These are phyloP conservation scores for Pogonophryne albipinna DNA, from an alignment of 2,797 vertebrate species.

Conservation along the genomic window DNA sequence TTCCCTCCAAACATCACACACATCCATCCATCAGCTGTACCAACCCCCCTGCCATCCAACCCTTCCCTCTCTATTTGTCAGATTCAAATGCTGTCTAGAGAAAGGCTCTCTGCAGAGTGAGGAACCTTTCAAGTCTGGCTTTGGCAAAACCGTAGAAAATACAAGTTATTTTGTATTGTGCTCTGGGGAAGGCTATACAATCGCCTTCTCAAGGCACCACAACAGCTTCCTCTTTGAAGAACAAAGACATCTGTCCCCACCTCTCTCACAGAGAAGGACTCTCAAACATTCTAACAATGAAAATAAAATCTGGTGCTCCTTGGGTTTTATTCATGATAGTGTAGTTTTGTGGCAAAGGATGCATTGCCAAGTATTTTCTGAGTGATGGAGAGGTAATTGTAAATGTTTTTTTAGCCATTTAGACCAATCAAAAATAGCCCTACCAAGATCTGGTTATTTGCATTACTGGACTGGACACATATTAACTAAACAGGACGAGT, in stretches of 20 bases:
- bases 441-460: not conserved
- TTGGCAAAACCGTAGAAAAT: slow-evolving; percentile 65
- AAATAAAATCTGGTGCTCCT: slow-evolving; percentile 1
- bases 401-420: not conserved
- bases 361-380: not conserved
- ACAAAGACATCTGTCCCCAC: slow-evolving; percentile 60
- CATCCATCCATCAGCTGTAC: slow-evolving; percentile 51
- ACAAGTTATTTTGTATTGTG: slow-evolving; percentile 60
- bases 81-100: slow-evolving; percentile 55
- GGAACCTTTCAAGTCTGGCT: slow-evolving; percentile 33
- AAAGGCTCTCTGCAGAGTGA: slow-evolving; percentile 47
- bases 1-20: slow-evolving; percentile 54
- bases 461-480: not conserved
- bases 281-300: slow-evolving; percentile 19
- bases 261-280: slow-evolving; percentile 18
- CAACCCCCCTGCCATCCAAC: slow-evolving; percentile 28
- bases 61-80: slow-evolving; percentile 37
- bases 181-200: slow-evolving; percentile 63
- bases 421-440: not conserved
- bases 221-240: slow-evolving; percentile 65
- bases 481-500: not conserved
- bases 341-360: not conserved
- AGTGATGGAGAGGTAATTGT: not conserved
- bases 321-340: not conserved
- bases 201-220: slow-evolving; percentile 54